Base-by-base conservation (phyloP, 2,113 vertebrate genomes). In the Plectropomus leopardus region DNA sequence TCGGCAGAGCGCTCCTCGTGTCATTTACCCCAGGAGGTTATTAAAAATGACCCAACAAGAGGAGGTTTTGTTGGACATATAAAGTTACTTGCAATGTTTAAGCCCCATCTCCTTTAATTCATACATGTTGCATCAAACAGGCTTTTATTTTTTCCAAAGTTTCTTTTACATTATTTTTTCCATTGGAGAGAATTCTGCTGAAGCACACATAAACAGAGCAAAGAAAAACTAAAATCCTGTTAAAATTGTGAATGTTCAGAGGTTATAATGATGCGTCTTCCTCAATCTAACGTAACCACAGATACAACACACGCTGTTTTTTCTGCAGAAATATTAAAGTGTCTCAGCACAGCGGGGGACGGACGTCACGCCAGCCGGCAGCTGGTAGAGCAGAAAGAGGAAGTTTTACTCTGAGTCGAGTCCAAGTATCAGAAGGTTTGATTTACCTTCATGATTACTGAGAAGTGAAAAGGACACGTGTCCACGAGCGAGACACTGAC, bases 341-440 rank as follows among this genome's bases (percentile, higher is more conserved):
- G 17, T 10, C 36, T 67, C 28, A 28, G 64, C 21, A 34, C 42
- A 28, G 72, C 10, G 15, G 42, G 15, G 1, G 53, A 17, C 8
- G 2, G 32, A 13, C 1, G 66, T 11, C 54, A 44, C 19, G 23
- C 19, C 48, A 75, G 79, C 75, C 45, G 75, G 13, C 66, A 67
- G 72, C 53, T 54, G 60, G 8, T 36, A 26, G 4, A 8, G 44
- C 2, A 28, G 72, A 78, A 82, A 82, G 73, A 82, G 82, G 85
- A 84, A 84, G 81, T 61, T 36, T 48, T 7, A 16, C 24, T 48
- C 47, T n/a, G 26, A 71, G 72, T 24, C 11, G 0, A 71, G 72
- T 24, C 11, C 0, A 24, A 73, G 47, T 42, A 66, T 73, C 51
- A 16, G 1, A 50, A 32, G 23, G 28, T 68, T 61, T 50, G 9